A percentile compares a stretch with the other conserved stretches of the same genome.
Evolutionary conservation across 2,888 invertebrate species (phyloP).

Genomic region (Pyrrhosoma nymphula): DNA sequence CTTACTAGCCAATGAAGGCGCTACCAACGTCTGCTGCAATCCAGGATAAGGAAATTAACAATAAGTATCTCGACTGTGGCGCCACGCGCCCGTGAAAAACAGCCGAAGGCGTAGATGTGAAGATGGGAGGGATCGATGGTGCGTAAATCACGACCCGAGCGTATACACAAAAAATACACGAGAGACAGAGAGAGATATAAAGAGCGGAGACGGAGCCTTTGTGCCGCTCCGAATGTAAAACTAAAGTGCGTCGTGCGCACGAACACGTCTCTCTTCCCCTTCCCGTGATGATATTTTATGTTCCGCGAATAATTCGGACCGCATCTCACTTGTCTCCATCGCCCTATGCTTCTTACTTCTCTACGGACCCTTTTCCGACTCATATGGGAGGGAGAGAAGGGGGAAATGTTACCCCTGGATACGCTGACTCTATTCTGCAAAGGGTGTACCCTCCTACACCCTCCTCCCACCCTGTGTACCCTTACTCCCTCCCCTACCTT

Average conservation of each 20-base stretch:
- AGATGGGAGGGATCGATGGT: too few relatives aligned
- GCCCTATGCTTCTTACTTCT: not conserved
- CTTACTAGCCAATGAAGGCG: too few relatives aligned
- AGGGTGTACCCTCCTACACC: not conserved
- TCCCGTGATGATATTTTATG: constrained; percentile 20
- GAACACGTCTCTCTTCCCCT: not conserved
- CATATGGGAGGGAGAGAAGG: too few relatives aligned
- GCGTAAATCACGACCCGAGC: too few relatives aligned
- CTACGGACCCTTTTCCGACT: not conserved
- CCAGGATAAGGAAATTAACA: too few relatives aligned
- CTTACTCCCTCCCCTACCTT: not conserved
- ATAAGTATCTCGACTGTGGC: not conserved
- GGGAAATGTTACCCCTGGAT: not conserved
- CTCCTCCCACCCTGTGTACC: not conserved
- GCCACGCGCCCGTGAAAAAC: too few relatives aligned
- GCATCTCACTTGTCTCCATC: constrained; percentile 15
- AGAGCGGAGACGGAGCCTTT: too few relatives aligned
- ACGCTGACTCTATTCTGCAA: too few relatives aligned
- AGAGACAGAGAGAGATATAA: too few relatives aligned
- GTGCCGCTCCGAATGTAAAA: not conserved
- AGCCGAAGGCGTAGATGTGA: too few relatives aligned
- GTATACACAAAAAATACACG: too few relatives aligned
- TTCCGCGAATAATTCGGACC: constrained; percentile 3
- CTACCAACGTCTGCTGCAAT: too few relatives aligned
- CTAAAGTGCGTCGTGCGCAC: not conserved